Base-by-base conservation (phyloP, 2,113 vertebrate species). In the Tachuris rubrigastra region DNA sequence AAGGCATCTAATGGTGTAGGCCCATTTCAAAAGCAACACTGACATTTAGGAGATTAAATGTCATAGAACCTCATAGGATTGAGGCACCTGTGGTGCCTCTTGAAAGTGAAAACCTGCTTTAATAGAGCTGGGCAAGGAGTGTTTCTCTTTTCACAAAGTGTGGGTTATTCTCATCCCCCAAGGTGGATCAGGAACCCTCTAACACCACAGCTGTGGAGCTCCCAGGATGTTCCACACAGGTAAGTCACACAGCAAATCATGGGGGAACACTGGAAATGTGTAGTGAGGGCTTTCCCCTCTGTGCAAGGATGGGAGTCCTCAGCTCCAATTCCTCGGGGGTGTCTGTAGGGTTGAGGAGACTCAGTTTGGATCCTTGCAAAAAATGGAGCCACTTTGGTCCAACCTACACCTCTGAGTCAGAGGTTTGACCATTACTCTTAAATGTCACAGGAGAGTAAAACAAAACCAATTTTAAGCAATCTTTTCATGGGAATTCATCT, bases 171-270 rank as follows among this genome's bases (percentile, higher is more conserved):
- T 6, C 3, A 44, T 59, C 10, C 68, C 68, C 9, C 33, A 39
- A 1, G 12, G 6, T 84, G 65, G 41, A 58, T 10, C 9, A 74
- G 68, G 58, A 66, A 5, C 41, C 72, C 41, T 2, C 31, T 74
- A 22, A 9, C n/a, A 7, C 19, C 14, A 2, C 30, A 24, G 21
- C 33, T 53, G 3, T 2, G 5, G 25, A 59, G 67, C 33, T 84
- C 20, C 24, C 10, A 1, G 11, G 25, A 8, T 7, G 31, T 58
- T 44, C 47, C 81, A 30, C 12, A 0, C 14, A 24, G 21, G 14
- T 21, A 14, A 74, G n/a, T 31, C 31, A 1, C 52, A 6, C 0
- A n/a, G 62, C 44, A 88, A 14, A 44, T 5, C 1, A 0, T 5
- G 41, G 16, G 30, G 53, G 9, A 18, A 1, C 0, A 1, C 21